Percentiles rank a stretch among this genome's conserved stretches.
phyloP scores from a whole-genome alignment of 2,113 vertebrate species.

The Sakesphorus luctuosus region DNA sequence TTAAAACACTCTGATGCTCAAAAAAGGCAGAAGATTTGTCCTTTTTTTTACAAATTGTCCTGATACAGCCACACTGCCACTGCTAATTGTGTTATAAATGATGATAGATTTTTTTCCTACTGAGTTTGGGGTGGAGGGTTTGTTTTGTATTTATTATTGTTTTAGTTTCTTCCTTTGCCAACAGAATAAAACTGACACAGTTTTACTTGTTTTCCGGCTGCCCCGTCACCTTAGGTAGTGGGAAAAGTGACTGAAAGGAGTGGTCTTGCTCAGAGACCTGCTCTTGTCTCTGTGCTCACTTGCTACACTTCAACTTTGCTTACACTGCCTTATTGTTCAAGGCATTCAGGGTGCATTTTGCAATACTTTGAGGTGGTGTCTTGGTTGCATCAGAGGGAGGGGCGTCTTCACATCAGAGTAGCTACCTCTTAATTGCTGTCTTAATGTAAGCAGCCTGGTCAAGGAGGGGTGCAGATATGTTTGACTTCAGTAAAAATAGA shows the following conservation, averaged over 20 bases:
- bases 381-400: background rate
- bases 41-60: background rate
- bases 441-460: background rate
- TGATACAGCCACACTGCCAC: background rate
- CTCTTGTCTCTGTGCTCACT: background rate
- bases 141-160: background rate
- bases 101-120: background rate
- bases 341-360: background rate
- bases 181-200: background rate
- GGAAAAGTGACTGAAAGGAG: background rate
- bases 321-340: background rate
- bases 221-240: background rate
- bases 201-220: background rate
- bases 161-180: background rate
- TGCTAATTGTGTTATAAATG: background rate
- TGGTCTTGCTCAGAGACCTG: background rate
- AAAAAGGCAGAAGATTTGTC: background rate
- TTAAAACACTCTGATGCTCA: background rate
- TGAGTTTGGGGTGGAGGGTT: background rate
- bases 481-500: background rate
- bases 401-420: background rate
- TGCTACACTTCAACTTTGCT: rapidly evolving
- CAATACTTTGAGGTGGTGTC: background rate
- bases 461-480: background rate
- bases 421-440: background rate